Percentiles rank a stretch among this genome's conserved stretches.
Evolutionary conservation across 2,797 vertebrate species (phyloP).

Genomic region (Neostethus bicornis): DNA sequence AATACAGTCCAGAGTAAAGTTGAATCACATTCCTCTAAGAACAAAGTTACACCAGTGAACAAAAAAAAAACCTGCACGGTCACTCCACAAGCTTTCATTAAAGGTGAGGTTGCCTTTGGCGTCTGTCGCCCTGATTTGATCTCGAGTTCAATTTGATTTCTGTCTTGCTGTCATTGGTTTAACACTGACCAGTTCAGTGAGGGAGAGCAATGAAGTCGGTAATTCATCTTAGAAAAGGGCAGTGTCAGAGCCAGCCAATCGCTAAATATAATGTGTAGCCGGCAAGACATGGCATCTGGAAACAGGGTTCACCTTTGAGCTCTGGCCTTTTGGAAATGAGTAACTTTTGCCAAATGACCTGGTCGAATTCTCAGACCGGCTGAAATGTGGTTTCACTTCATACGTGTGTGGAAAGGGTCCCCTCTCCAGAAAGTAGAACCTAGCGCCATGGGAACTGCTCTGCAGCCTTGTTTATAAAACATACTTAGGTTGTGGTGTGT

Average conservation of each 20-base stretch:
- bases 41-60: conserved; percentile 9
- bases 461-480: no score
- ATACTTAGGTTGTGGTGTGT: no score
- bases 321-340: conserved; percentile 48
- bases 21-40: background rate
- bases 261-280: conserved; percentile 60
- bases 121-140: conserved; percentile 60
- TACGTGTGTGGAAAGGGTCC: background rate
- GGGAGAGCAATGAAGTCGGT: conserved; percentile 62
- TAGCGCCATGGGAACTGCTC: no score
- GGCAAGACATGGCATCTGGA: conserved; percentile 48
- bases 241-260: conserved; percentile 54
- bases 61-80: conserved; percentile 15
- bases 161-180: conserved; percentile 61
- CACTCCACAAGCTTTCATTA: conserved; percentile 44
- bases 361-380: conserved; percentile 32
- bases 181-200: conserved; percentile 55
- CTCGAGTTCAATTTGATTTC: conserved; percentile 69
- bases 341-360: conserved; percentile 56
- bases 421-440: no score
- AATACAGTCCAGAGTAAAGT: no score
- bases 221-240: conserved; percentile 70
- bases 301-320: conserved; percentile 50
- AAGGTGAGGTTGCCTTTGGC: conserved; percentile 56
- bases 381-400: conserved; percentile 33